phyloP scores from a whole-genome alignment of 2,888 invertebrate species.

The Sarcophaga rosellei region DNA sequence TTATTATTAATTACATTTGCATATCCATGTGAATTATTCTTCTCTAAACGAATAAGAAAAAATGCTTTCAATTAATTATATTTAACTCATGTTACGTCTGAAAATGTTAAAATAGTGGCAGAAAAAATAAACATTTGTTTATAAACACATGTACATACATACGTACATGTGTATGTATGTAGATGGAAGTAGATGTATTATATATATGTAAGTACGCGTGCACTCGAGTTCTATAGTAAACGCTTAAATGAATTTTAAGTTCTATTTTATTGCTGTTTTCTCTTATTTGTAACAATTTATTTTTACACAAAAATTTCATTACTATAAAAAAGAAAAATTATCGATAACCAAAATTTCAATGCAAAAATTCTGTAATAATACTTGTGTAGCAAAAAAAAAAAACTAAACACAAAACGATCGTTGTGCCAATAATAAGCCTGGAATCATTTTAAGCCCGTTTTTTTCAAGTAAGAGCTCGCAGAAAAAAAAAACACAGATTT shows the following conservation, averaged over 20 bases:
- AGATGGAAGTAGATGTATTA: no score
- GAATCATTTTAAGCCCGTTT: no score
- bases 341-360: background rate
- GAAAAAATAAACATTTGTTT: constrained; percentile 21
- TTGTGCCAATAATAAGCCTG: no score
- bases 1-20: constrained; percentile 6
- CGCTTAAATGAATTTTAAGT: background rate
- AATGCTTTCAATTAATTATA: constrained; percentile 6
- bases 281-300: background rate
- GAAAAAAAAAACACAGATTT: no score
- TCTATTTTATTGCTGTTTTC: background rate
- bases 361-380: no score
- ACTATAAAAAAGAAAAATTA: background rate
- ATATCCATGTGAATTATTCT: background rate
- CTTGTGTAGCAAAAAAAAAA: no score
- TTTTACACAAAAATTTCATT: background rate
- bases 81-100: constrained; percentile 25
- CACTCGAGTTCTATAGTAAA: background rate
- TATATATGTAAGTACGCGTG: background rate
- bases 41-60: background rate
- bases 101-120: constrained; percentile 40
- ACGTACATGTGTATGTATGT: no score
- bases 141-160: constrained; percentile 22
- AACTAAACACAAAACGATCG: no score
- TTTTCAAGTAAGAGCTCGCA: no score